Evolutionary conservation across 2,797 vertebrate species (phyloP).

Genomic region (Sylvia borin): DNA sequence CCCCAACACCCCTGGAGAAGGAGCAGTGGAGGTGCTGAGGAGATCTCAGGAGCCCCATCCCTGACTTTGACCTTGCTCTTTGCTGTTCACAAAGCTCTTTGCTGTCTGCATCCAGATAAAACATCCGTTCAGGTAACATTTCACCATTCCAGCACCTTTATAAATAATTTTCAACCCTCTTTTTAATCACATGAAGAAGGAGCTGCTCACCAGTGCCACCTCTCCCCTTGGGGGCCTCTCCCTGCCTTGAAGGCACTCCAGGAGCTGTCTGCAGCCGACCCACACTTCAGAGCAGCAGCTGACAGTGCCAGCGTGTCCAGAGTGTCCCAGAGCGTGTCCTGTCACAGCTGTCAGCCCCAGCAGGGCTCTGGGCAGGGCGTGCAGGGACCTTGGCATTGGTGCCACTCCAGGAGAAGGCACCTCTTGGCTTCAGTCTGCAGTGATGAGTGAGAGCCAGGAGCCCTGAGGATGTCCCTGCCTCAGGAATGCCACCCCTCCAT

Average conservation of each 20-base stretch:
- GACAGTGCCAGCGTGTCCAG: neutral
- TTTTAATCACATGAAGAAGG: neutral
- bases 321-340: neutral
- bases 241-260: neutral
- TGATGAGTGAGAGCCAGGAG: neutral
- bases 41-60: neutral
- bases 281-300: neutral
- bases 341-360: slow-evolving; percentile 2
- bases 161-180: neutral
- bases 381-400: neutral
- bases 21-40: neutral
- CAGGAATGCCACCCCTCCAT: neutral
- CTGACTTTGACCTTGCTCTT: neutral
- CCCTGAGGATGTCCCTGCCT: neutral
- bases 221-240: neutral
- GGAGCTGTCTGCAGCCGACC: neutral
- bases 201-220: neutral
- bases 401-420: neutral
- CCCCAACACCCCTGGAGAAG: neutral
- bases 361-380: neutral
- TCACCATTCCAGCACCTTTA: neutral
- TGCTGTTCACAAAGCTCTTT: neutral
- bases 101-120: neutral
- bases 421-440: neutral
- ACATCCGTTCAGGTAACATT: neutral